Conservation (phyloP, 2,113 vertebrate genomes). For the Hymenochirus boettgeri region DNA sequence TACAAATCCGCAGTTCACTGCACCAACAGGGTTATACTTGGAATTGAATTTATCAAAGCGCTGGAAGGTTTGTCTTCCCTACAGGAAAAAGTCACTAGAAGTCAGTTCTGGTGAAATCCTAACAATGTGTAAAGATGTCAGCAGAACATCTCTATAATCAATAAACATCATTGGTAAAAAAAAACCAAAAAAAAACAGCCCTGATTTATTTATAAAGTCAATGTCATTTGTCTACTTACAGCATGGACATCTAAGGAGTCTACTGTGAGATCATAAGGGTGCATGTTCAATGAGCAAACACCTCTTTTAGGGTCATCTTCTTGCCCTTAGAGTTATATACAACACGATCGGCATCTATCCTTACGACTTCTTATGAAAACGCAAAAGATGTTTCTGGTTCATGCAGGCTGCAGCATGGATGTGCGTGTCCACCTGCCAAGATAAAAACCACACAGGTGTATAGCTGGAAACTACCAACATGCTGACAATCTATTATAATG, state of each 20-base stretch:
- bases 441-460: no score
- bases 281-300: constrained; percentile 81
- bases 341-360: constrained; percentile 72
- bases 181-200: no score
- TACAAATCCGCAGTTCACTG: constrained; percentile 97
- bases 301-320: constrained; percentile 82
- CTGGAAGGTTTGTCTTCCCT: constrained; percentile 97
- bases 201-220: background rate
- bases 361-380: constrained; percentile 93
- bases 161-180: no score
- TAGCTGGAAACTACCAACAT: no score
- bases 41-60: constrained; percentile 98
- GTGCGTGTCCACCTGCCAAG: constrained; percentile 98
- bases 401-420: constrained; percentile 98
- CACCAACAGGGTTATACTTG: constrained; percentile 97
- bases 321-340: constrained; percentile 73
- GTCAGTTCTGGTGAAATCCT: background rate
- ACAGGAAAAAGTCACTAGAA: constrained; percentile 25
- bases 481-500: no score
- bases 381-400: constrained; percentile 98
- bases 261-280: constrained; percentile 93
- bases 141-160: background rate
- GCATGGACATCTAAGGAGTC: constrained; percentile 96
- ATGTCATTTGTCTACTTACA: constrained; percentile 73
- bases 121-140: background rate